phyloP scores from a whole-genome alignment of 1,140 invertebrate genomes.

The Propsilocerus akamusi region DNA sequence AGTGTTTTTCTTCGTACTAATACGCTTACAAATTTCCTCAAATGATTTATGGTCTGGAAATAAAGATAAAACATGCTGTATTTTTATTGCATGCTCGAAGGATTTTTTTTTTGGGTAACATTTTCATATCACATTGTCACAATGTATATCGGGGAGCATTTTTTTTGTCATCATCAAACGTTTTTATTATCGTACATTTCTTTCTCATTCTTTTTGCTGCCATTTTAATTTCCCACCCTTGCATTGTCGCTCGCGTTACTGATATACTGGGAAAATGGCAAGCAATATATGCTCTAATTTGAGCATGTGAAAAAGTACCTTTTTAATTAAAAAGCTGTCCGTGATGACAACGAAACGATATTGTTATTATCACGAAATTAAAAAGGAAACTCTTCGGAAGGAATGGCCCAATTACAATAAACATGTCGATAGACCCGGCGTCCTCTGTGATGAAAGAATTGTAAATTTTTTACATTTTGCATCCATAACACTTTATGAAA shows the following conservation, averaged over 20 bases:
- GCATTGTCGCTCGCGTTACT: no score
- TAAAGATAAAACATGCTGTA: constrained; percentile 3
- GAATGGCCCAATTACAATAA: constrained; percentile 2
- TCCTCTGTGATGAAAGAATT: not conserved
- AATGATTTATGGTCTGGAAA: constrained; percentile 1
- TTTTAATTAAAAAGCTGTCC: constrained; percentile 3
- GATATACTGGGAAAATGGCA: no score
- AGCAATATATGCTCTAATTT: no score
- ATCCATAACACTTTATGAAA: no score
- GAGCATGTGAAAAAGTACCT: not conserved
- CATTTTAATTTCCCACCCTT: no score
- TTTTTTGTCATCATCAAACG: no score
- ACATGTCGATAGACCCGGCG: not conserved
- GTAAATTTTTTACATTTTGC: no score
- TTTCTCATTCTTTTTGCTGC: no score
- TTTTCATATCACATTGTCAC: not conserved
- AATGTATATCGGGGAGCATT: no score
- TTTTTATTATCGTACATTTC: no score
- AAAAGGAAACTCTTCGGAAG: not conserved
- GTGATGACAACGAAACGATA: not conserved
- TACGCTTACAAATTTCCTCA: not conserved
- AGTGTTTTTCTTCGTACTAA: constrained; percentile 1
- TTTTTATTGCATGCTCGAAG: no score
- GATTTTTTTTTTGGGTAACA: not conserved
- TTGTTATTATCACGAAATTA: not conserved